Base-by-base conservation (phyloP, 2,113 vertebrate species). In the Dolichotis patagonum region DNA sequence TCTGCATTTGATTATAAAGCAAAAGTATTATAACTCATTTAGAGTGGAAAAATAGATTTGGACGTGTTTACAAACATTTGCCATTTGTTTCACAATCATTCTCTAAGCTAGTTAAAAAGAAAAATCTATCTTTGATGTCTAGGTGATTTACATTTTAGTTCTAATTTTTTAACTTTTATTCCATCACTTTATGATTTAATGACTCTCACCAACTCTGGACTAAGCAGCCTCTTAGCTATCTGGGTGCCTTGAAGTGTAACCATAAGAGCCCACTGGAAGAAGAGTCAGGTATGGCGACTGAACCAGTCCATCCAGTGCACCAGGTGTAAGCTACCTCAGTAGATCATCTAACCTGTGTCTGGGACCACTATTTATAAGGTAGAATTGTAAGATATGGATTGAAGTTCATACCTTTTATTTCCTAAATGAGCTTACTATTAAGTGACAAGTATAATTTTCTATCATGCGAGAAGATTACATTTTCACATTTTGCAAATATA, bases 111-210 rank as follows among this genome's bases (percentile, higher is more conserved):
- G 9, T 1, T 84, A 24, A 75, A 90, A 82, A 77, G 28, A 83
- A n/a, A n/a, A 93, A 58, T 19, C 19, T 77, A 52, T 5, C 46
- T 84, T 63, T 63, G 5, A 11, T 67, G 35, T 89, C 6, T 69
- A 71, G 69, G 8, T 54, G 67, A 91, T 78, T 92, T 90, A 75
- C 65, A 75, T 88, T 52, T 95, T 30, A 62, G 88, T 46, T 91
- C 69, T 89, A 93, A 88, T 46, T 52, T 85, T 81, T 58, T 38
- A 60, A 30, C 5, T 60, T 56, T 58, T 85, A 24, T 85, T 65
- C 24, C 13, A 77, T 83, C 83, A 0, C 24, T 85, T 17, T 65
- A 30, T 85, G 60, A 78, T 32, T 93, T 78, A 65, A 9, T 71
- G 63, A 78, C 6, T 84, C 49, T 13, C 41, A 49, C 32, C 56